Evolutionary conservation across 2,113 vertebrate genomes (phyloP), one percentile per base, ranked within the genome.

Genomic region (Recurvirostra avosetta): DNA sequence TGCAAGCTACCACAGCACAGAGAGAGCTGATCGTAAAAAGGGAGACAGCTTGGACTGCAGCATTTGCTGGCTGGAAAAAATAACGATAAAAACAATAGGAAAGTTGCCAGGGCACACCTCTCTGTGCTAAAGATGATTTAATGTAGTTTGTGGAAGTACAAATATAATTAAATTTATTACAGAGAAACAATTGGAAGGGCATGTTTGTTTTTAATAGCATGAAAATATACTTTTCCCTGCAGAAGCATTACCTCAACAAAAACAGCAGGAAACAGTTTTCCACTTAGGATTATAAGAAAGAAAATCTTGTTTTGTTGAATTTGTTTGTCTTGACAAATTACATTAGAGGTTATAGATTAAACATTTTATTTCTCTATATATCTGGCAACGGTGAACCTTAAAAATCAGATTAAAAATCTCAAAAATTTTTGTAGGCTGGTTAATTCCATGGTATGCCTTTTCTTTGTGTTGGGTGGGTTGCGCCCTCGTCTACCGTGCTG

Each of bases 71-170:
- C 74, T 80, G 66, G 91, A 90, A 90, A 90, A 93, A 86, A 12
- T 86, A 86, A 50, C 80, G 92, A 38, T 94, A 77, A 90, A 97
- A 97, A 91, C 92, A 96, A 61, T 9, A 74, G 88, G 90, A 77
- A 84, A 83, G n/a, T 86, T 92, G 71, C 87, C 92, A 95, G 89
- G 74, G 65, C 91, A 94, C 96, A 97, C 94, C 85, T 97, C 92
- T 91, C 70, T 95, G 47, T 71, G 87, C 87, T 93, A 62, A 50
- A 89, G 78, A 73, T 90, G 79, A 86, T 94, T 77, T 90, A 86
- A 72, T 83, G 85, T 79, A 79, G 52, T 94, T 92, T 89, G 78
- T 94, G 85, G 76, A 90, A 77, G 65, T 73, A 88, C 19, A 70
- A 29, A 27, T 56, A 13, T 38, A 92, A 94, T 97, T 88, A 82